phyloP scores from a whole-genome alignment of 2,113 vertebrate genomes.

The Acrocephalus kingi region DNA sequence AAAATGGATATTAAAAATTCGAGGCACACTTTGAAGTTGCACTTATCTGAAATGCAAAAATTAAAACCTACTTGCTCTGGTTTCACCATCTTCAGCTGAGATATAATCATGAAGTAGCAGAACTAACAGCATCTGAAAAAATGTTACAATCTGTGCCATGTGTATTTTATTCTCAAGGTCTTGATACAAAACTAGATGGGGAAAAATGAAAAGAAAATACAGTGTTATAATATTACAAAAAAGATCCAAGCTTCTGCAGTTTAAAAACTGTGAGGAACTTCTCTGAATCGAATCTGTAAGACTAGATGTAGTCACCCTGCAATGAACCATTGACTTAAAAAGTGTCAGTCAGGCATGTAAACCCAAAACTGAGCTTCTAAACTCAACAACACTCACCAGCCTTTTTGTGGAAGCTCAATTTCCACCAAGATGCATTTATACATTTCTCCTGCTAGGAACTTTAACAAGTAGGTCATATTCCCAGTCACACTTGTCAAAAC shows the following conservation, averaged over 20 bases:
- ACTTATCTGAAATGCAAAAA: slow-evolving; percentile 14
- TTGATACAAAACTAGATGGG: slow-evolving; percentile 39
- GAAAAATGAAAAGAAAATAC: neutral
- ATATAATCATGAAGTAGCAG: slow-evolving; percentile 78
- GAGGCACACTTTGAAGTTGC: neutral
- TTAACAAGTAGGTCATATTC: neutral
- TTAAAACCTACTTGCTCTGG: slow-evolving; percentile 91
- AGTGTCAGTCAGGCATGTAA: neutral
- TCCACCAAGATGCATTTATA: neutral
- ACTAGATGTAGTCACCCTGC: neutral
- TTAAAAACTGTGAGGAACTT: neutral
- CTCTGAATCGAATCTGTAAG: neutral
- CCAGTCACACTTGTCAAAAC: neutral
- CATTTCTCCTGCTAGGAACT: neutral
- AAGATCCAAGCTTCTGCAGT: neutral
- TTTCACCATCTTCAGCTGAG: slow-evolving; percentile 87
- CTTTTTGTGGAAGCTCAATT: neutral
- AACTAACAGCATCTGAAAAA: slow-evolving; percentile 78
- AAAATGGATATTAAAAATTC: neutral
- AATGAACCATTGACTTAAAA: neutral
- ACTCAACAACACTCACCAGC: neutral
- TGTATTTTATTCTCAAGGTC: slow-evolving; percentile 44
- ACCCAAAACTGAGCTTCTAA: neutral
- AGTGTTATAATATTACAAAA: neutral
- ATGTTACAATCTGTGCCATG: slow-evolving; percentile 54